These are phyloP conservation scores for Ornithoptera alexandrae DNA, from an alignment of 2,888 invertebrate species.

Conservation along the genomic window DNA sequence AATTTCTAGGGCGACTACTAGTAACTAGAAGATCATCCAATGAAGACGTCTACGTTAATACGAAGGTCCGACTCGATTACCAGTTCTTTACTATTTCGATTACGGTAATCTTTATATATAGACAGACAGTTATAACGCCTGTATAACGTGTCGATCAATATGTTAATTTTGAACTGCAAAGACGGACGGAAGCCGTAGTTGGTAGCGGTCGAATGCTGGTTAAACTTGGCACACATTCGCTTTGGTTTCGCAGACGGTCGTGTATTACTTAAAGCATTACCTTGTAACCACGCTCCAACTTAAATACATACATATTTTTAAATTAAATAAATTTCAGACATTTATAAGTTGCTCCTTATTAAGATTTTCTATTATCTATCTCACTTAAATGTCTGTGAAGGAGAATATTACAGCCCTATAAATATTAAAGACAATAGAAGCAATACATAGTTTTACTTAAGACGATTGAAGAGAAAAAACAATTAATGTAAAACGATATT, in stretches of 20 bases:
- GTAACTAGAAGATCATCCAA: not conserved
- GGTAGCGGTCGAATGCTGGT: constrained; percentile 20
- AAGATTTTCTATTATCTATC: not conserved
- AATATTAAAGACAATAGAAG: too few relatives aligned
- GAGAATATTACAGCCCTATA: too few relatives aligned
- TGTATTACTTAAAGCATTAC: not conserved
- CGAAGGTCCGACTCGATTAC: not conserved
- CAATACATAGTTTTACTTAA: too few relatives aligned
- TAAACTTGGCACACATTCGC: constrained; percentile 28
- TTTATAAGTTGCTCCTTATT: too few relatives aligned
- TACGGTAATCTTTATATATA: not conserved
- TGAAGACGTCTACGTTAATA: not conserved
- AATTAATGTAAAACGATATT: too few relatives aligned
- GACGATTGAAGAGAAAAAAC: too few relatives aligned
- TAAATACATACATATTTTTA: not conserved
- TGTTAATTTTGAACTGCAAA: constrained; percentile 21
- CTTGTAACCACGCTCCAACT: not conserved
- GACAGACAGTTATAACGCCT: constrained; percentile 1
- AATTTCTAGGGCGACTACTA: too few relatives aligned
- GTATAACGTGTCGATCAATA: constrained; percentile 14
- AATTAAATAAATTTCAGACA: too few relatives aligned
- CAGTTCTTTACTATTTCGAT: not conserved
- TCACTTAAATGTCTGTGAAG: too few relatives aligned
- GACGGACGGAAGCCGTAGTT: constrained; percentile 25
- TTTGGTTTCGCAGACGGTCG: constrained; percentile 3